phyloP scores from a whole-genome alignment of 2,113 vertebrate genomes.

The Chaetodon auriga region DNA sequence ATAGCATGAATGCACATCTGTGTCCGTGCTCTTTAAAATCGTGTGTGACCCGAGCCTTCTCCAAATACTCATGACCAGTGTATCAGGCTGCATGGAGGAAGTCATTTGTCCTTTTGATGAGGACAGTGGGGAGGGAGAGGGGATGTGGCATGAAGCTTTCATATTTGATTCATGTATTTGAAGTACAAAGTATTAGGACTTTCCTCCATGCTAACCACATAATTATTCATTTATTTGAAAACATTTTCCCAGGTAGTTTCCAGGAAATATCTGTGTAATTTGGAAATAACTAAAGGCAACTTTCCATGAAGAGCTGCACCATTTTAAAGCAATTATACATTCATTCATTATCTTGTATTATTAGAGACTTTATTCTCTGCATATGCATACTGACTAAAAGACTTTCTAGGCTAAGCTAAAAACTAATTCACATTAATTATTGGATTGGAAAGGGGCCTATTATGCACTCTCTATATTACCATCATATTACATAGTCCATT shows the following conservation, averaged over 20 bases:
- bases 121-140: background rate
- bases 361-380: background rate
- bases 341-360: background rate
- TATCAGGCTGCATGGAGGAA: background rate
- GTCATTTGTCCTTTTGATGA: background rate
- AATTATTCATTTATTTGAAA: background rate
- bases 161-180: background rate
- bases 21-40: background rate
- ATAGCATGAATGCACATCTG: conserved; percentile 15
- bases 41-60: background rate
- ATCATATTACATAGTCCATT: no score
- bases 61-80: background rate
- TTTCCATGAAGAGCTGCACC: background rate
- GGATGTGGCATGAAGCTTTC: background rate
- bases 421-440: background rate
- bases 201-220: background rate
- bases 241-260: background rate
- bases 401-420: background rate
- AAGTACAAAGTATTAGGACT: background rate
- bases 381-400: background rate
- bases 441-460: background rate
- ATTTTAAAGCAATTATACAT: no score
- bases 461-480: background rate
- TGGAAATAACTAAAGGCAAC: background rate
- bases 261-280: background rate